Conservation (phyloP, 1,140 invertebrate genomes). For the Drosophila equinoxialis region DNA sequence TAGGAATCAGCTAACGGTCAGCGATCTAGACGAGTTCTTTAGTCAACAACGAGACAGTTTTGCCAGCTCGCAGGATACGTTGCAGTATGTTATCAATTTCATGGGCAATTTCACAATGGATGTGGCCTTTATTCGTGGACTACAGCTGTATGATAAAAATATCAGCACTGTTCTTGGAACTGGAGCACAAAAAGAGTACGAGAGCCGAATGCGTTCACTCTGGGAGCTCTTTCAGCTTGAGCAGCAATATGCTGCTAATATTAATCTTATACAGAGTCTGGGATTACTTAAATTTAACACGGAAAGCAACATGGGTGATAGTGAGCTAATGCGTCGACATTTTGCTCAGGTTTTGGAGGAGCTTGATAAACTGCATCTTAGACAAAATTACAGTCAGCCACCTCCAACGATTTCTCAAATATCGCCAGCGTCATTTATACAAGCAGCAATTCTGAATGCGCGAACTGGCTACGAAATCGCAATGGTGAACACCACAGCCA, state of each 20-base stretch:
- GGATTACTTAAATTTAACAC: constrained; percentile 45
- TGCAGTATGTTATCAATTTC: constrained; percentile 61
- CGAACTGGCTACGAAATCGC: constrained; percentile 42
- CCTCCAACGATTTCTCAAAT: background rate
- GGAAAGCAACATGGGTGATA: constrained; percentile 17
- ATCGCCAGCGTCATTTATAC: background rate
- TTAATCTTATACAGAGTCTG: constrained; percentile 45
- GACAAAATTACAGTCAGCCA: background rate
- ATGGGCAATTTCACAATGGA: constrained; percentile 75
- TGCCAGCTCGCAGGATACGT: constrained; percentile 33
- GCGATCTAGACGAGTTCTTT: constrained; percentile 72
- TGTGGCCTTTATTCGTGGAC: constrained; percentile 67
- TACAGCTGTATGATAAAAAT: constrained; percentile 66
- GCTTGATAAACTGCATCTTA: constrained; percentile 35
- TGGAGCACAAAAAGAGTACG: constrained; percentile 68
- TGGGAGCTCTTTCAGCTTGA: constrained; percentile 73
- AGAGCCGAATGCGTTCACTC: constrained; percentile 62
- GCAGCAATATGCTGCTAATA: constrained; percentile 62
- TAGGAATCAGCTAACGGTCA: constrained; percentile 71
- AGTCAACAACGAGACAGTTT: constrained; percentile 52
- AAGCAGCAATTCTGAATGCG: constrained; percentile 30
- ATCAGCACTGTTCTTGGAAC: constrained; percentile 56
- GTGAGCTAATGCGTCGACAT: constrained; percentile 33
- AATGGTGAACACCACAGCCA: constrained; percentile 67
- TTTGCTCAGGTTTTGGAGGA: constrained; percentile 47